Percentiles rank a stretch among this genome's conserved stretches.
Conservation (phyloP, 2,113 vertebrate genomes). For the Vimba vimba region DNA sequence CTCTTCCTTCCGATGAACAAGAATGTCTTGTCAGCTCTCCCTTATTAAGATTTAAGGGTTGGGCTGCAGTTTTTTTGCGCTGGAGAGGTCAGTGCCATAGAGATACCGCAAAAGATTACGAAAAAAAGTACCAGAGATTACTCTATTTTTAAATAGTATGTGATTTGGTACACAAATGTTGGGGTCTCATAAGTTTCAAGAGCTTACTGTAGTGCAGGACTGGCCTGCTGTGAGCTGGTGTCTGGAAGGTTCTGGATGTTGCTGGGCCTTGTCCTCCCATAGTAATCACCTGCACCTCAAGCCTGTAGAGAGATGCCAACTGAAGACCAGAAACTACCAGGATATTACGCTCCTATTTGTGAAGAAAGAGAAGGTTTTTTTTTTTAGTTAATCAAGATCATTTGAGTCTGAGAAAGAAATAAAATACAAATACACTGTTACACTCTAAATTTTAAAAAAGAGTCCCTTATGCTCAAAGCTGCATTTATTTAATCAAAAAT, state of each 20-base stretch:
- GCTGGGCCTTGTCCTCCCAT: conserved; percentile 66
- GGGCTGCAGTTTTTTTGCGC: background rate
- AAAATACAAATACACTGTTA: background rate
- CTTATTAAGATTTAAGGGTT: background rate
- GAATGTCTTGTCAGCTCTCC: background rate
- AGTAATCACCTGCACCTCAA: conserved; percentile 68
- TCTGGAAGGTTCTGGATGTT: conserved; percentile 68
- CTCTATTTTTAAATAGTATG: background rate
- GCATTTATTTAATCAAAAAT: background rate
- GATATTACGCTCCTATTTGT: conserved; percentile 60
- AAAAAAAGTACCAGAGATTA: background rate
- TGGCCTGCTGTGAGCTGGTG: conserved; percentile 61
- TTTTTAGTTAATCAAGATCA: background rate
- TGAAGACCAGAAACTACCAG: conserved; percentile 67
- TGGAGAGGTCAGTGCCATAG: background rate
- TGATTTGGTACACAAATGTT: background rate
- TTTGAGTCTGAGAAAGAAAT: background rate
- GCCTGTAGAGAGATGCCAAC: conserved; percentile 66
- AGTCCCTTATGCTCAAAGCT: background rate
- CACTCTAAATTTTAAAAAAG: background rate
- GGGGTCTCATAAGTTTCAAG: background rate
- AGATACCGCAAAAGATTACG: background rate
- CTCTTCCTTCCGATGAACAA: background rate
- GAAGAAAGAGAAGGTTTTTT: background rate
- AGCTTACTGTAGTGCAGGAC: conserved; percentile 63